Evolutionary conservation across 2,797 vertebrate genomes (phyloP), one percentile per base, ranked within the genome.

Genomic region (Pyrocephalus nanus): DNA sequence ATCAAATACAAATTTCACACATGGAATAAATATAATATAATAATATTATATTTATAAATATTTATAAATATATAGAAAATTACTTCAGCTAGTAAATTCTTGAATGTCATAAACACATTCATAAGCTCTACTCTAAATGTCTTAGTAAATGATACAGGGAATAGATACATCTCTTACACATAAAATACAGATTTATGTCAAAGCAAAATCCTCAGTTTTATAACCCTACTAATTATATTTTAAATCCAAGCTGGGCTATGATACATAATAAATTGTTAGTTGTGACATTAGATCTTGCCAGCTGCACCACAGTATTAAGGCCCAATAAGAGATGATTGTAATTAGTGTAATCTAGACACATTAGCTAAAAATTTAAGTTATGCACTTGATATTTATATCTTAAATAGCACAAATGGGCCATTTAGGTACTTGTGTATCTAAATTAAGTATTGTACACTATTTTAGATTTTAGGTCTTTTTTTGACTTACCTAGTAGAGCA

Each of bases 141-240:
- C 97, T 96, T 92, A 96, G 62, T 76, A 72, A 42, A 50, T 50
- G 78, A 81, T 91, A 94, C 96, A 97, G 86, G 74, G 78, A 92
- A 64, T 77, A 92, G 69, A 94, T 93, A 80, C 61, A 86, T 65
- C 51, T 96, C 74, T 95, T 73, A 66, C 57, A 43, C 82, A 84
- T 89, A 87, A 95, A 96, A 92, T 81, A 58, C 50, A 95, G 93
- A 96, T 95, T 91, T 94, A 96, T 95, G 74, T 76, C 32, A 60
- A 32, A 85, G 58, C 29, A 93, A 80, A 75, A 4, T 17, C 32
- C n/a, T 38, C 61, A 16, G 54, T 72, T 86, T 89, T 96, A 88
- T 90, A 79, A 89, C 19, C 38, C 51, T 81, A 64, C 53, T 71
- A 77, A 75, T 64, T 86, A 9, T 83, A 42, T 90, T 93, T 85